Evolutionary conservation across 1,140 invertebrate species (phyloP).

Genomic region (Aphaenogaster floridana): DNA sequence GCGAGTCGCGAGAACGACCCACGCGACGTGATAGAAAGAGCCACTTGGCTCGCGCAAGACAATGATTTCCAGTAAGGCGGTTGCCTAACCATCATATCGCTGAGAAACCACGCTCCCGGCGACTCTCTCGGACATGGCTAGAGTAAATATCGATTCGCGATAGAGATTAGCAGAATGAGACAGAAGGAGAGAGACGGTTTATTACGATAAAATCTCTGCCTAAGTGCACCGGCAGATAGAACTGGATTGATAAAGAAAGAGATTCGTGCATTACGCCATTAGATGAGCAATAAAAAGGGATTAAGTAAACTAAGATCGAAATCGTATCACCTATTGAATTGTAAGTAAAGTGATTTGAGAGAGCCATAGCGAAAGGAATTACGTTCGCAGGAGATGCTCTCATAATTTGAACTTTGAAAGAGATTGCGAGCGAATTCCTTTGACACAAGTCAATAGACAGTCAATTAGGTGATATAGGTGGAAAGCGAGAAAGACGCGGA

Average conservation of each 20-base stretch:
- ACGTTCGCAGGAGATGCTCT: not conserved
- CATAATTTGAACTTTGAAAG: not conserved
- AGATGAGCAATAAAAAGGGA: not conserved
- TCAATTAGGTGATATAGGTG: not conserved
- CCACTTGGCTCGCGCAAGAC: slow-evolving; percentile 40
- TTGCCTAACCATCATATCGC: slow-evolving; percentile 62
- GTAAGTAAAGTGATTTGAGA: slow-evolving; percentile 33
- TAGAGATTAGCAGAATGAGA: slow-evolving; percentile 14
- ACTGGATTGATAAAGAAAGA: slow-evolving; percentile 27
- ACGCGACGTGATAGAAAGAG: slow-evolving; percentile 62
- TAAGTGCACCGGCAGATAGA: slow-evolving; percentile 17
- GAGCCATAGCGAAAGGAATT: not conserved
- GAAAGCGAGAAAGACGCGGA: not conserved
- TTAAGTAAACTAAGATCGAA: slow-evolving; percentile 48
- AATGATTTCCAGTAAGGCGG: slow-evolving; percentile 66
- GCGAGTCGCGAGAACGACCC: slow-evolving; percentile 44
- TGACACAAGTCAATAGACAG: not conserved
- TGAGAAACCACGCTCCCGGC: slow-evolving; percentile 54
- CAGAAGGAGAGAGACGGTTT: slow-evolving; percentile 18
- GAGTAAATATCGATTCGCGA: slow-evolving; percentile 25
- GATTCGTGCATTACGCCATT: slow-evolving; percentile 14
- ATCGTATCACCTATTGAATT: slow-evolving; percentile 41
- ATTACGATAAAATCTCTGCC: slow-evolving; percentile 34
- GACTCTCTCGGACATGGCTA: slow-evolving; percentile 18
- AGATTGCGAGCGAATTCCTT: not conserved